phyloP scores from a whole-genome alignment of 2,113 vertebrate species.

The Tupaia chinensis region DNA sequence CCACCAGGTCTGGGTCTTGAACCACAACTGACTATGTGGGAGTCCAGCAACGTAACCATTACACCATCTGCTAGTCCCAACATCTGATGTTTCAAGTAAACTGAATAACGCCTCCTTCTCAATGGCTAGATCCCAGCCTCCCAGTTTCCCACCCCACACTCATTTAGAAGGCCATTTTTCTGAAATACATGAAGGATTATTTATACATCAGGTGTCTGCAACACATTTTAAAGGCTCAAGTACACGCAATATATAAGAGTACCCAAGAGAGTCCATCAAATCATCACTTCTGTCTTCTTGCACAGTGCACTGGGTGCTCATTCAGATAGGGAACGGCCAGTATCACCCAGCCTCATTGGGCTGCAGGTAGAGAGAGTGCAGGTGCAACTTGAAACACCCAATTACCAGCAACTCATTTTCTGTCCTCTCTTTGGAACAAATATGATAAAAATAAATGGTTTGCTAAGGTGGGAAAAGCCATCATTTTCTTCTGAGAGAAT shows the following conservation, averaged over 20 bases:
- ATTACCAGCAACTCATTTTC: constrained; percentile 47
- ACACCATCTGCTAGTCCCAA: too few species aligned
- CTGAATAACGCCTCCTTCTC: background rate
- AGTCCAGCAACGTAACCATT: too few species aligned
- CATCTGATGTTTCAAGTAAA: background rate
- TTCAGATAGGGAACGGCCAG: background rate
- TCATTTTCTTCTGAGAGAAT: constrained; percentile 63
- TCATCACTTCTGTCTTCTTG: background rate
- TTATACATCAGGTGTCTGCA: background rate
- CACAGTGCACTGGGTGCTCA: background rate
- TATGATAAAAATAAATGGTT: constrained; percentile 70
- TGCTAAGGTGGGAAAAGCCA: background rate
- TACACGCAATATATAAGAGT: background rate
- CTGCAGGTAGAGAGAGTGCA: background rate
- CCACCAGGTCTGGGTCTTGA: too few species aligned
- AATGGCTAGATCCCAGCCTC: background rate
- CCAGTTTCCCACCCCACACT: background rate
- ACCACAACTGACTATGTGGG: too few species aligned
- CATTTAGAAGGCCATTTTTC: background rate
- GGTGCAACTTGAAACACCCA: constrained; percentile 25
- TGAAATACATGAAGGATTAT: background rate
- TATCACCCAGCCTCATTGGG: background rate
- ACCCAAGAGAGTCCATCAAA: background rate
- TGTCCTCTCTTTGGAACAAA: constrained; percentile 61
- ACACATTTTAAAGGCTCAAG: constrained; percentile 16